Percentiles rank a stretch among this genome's conserved stretches.
Conservation (phyloP, 2,113 vertebrate genomes). For the Phoenicopterus ruber region DNA sequence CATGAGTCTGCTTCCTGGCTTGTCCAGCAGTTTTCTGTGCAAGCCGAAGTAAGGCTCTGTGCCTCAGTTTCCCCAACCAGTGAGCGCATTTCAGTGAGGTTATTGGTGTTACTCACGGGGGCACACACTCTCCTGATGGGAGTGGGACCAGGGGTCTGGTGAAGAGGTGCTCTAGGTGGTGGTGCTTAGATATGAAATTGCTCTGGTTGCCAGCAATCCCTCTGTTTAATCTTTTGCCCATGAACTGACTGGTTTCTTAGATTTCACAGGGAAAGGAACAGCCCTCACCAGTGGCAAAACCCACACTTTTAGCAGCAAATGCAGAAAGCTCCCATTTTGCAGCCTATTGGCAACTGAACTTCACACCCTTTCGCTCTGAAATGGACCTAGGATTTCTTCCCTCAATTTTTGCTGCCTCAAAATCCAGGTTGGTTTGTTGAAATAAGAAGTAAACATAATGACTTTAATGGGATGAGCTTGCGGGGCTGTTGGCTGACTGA, state of each 20-base stretch:
- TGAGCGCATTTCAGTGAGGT: not conserved
- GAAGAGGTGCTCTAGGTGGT: not conserved
- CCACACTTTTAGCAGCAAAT: not conserved
- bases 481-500: slow-evolving; percentile 47
- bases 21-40: not conserved
- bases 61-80: not conserved
- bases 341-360: not conserved
- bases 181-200: not conserved
- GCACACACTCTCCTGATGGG: not conserved
- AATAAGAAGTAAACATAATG: slow-evolving; percentile 65
- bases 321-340: not conserved
- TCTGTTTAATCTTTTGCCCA: not conserved
- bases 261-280: not conserved
- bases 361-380: not conserved
- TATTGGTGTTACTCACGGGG: not conserved
- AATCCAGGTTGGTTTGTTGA: slow-evolving; percentile 68
- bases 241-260: not conserved
- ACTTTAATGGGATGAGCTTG: slow-evolving; percentile 59
- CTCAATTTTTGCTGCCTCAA: not conserved
- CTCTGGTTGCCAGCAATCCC: not conserved
- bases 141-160: not conserved
- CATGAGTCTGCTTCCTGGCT: not conserved
- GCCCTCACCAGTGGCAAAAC: not conserved
- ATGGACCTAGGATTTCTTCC: not conserved
- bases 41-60: not conserved